Evolutionary conservation across 2,888 invertebrate genomes (phyloP).

Genomic region (Norana najaformis): DNA sequence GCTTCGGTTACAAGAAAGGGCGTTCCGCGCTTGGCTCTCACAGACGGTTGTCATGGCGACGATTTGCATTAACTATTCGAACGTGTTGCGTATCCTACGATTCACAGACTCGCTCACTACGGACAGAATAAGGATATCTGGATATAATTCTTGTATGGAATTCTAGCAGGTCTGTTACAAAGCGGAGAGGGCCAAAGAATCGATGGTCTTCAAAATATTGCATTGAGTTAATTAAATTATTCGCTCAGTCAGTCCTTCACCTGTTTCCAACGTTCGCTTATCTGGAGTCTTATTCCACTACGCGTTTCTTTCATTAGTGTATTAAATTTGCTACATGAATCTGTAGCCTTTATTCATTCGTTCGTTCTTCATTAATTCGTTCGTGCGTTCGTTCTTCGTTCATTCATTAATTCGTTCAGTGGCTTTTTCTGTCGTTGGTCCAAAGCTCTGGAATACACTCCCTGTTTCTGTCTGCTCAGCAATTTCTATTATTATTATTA

Average conservation of each 20-base stretch:
- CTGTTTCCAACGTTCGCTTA: background rate
- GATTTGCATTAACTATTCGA: background rate
- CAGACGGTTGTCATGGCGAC: background rate
- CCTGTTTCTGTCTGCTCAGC: background rate
- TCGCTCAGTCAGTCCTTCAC: background rate
- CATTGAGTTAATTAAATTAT: conserved; percentile 13
- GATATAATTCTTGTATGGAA: background rate
- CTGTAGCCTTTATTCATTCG: background rate
- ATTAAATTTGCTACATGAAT: background rate
- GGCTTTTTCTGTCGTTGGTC: no score
- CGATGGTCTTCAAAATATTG: no score
- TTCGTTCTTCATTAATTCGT: background rate
- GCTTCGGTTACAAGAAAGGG: background rate
- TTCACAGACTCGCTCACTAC: background rate
- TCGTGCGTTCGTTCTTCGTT: no score
- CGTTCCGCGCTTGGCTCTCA: background rate
- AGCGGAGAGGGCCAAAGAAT: background rate
- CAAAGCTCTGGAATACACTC: background rate
- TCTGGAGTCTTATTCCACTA: background rate
- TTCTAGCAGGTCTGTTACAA: background rate
- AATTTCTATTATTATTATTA: no score
- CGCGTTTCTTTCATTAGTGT: background rate
- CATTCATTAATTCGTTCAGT: no score
- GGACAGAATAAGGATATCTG: background rate
- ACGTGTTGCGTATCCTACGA: background rate